Conservation (phyloP, 2,113 vertebrate species). For the Nyctereutes procyonoides region DNA sequence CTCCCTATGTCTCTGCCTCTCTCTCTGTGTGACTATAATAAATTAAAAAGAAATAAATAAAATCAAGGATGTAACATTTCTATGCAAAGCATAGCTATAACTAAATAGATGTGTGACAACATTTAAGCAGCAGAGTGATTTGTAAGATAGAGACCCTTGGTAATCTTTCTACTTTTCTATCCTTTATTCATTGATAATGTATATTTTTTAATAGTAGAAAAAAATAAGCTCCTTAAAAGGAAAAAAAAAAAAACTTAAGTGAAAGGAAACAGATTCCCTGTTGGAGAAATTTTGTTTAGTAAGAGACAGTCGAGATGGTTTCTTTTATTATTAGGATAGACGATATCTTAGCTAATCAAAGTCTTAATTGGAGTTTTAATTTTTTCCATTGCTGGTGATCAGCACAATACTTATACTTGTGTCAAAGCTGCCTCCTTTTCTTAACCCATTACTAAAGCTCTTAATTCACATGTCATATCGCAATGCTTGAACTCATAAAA, state of each 20-base stretch:
- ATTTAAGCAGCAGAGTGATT: not conserved
- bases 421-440: not conserved
- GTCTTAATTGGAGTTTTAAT: not conserved
- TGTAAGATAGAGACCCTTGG: not conserved
- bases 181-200: not conserved
- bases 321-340: constrained; percentile 18
- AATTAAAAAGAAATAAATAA: not conserved
- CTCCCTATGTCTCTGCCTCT: too few species aligned
- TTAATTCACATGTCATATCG: constrained; percentile 14
- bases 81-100: not conserved
- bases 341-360: not conserved
- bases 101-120: not conserved
- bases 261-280: not conserved
- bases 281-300: constrained; percentile 13
- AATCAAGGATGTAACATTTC: not conserved
- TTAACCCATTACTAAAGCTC: not conserved
- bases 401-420: constrained; percentile 7
- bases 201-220: not conserved
- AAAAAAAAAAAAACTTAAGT: not conserved
- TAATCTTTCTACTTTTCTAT: not conserved
- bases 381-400: not conserved
- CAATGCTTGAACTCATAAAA: constrained; percentile 31
- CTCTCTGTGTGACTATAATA: too few species aligned
- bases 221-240: not conserved
- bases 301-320: not conserved